These are phyloP conservation scores for Dexiosoma caninum DNA, from an alignment of 2,888 invertebrate species.

Conservation along the genomic window DNA sequence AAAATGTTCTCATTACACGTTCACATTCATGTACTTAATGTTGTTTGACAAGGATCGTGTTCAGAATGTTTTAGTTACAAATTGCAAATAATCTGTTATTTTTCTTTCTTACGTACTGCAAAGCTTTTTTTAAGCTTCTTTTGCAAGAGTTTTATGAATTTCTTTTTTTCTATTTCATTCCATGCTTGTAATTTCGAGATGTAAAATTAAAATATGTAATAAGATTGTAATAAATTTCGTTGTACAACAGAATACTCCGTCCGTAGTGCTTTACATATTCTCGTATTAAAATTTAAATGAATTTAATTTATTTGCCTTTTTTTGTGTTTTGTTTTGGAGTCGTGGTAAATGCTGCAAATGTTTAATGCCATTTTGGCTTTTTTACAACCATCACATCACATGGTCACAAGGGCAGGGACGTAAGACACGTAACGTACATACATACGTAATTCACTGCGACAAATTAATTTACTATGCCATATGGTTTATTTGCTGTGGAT, in stretches of 20 bases:
- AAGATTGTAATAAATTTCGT: slow-evolving; percentile 29
- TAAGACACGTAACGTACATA: too few species aligned
- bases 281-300: slow-evolving; percentile 34
- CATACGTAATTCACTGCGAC: too few species aligned
- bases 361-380: neutral
- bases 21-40: slow-evolving; percentile 60
- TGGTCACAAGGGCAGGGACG: too few species aligned
- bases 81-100: slow-evolving; percentile 13
- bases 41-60: slow-evolving; percentile 62
- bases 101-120: neutral
- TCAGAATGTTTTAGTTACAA: slow-evolving; percentile 48
- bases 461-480: too few species aligned
- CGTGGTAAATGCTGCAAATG: neutral
- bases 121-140: slow-evolving; percentile 16
- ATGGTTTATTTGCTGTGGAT: too few species aligned
- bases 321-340: too few species aligned
- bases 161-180: neutral
- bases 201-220: slow-evolving; percentile 29
- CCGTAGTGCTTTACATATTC: neutral
- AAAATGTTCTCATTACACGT: slow-evolving; percentile 60
- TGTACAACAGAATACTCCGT: neutral
- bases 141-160: slow-evolving; percentile 11
- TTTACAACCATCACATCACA: too few species aligned
- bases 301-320: slow-evolving; percentile 10
- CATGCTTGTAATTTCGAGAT: slow-evolving; percentile 2